Evolutionary conservation across 2,113 vertebrate species (phyloP).

Genomic region (Candoia aspera): DNA sequence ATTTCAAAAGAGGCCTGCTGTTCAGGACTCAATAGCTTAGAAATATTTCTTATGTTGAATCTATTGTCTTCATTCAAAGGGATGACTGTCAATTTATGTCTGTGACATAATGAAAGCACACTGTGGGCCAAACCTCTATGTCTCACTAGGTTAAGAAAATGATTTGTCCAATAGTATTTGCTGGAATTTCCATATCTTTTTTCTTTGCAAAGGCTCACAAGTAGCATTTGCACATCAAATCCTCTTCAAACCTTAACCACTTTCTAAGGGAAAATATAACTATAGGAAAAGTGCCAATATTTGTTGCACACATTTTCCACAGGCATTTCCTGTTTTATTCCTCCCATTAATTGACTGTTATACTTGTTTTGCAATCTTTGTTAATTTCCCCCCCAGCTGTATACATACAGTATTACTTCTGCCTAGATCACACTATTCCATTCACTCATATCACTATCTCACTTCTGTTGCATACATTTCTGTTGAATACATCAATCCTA

Average conservation of each 20-base stretch:
- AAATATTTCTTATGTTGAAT: conserved; percentile 15
- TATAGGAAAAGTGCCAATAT: neutral
- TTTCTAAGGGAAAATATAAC: neutral
- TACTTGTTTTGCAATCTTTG: neutral
- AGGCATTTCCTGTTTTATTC: neutral
- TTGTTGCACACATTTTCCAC: neutral
- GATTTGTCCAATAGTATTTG: neutral
- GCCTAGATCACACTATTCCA: neutral
- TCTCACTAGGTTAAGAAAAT: neutral
- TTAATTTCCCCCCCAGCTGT: neutral
- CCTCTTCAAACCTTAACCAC: neutral
- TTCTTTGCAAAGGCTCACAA: neutral
- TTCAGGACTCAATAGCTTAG: neutral
- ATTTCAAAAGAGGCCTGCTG: conserved; percentile 22
- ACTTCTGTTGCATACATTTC: conserved; percentile 1
- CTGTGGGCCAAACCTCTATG: neutral
- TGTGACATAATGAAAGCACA: conserved; percentile 6
- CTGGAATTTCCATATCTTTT: neutral
- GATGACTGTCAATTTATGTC: neutral
- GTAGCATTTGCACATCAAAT: neutral
- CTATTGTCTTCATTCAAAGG: neutral
- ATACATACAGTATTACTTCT: neutral
- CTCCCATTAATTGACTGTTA: conserved; percentile 2
- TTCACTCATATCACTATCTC: neutral
- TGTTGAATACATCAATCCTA: neutral